Percentiles rank a stretch among this genome's conserved stretches.
These are phyloP conservation scores for Acronicta leporina DNA, from an alignment of 2,888 invertebrate genomes.

Conservation along the genomic window DNA sequence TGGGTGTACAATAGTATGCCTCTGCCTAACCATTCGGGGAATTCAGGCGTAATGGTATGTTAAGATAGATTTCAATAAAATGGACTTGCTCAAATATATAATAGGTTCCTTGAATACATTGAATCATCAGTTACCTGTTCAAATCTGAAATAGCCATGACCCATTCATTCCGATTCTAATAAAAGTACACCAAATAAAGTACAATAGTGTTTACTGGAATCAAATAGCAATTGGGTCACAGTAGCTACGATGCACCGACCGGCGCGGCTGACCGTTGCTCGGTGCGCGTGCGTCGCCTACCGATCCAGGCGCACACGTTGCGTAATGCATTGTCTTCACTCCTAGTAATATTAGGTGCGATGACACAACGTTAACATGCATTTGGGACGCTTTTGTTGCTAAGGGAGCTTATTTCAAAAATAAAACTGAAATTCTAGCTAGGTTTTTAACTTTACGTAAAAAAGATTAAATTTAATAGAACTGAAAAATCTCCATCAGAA, in stretches of 20 bases:
- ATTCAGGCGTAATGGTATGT: no score
- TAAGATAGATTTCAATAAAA: no score
- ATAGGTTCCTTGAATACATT: neutral
- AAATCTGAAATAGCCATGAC: slow-evolving; percentile 3
- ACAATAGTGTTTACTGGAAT: slow-evolving; percentile 70
- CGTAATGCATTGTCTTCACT: slow-evolving; percentile 77
- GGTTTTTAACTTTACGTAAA: no score
- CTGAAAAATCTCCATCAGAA: slow-evolving; percentile 33
- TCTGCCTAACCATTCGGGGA: no score
- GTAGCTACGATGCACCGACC: slow-evolving; percentile 69
- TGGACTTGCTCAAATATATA: neutral
- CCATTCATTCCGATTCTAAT: slow-evolving; percentile 21
- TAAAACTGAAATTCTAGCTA: slow-evolving; percentile 18
- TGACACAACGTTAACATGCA: slow-evolving; percentile 69
- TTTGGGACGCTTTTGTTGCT: slow-evolving; percentile 56
- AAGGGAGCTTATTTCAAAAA: slow-evolving; percentile 36
- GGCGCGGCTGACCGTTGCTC: slow-evolving; percentile 78
- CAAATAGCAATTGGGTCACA: slow-evolving; percentile 83
- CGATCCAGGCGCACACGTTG: slow-evolving; percentile 72
- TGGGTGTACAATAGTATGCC: no score
- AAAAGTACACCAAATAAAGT: slow-evolving; percentile 42
- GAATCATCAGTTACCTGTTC: slow-evolving; percentile 1
- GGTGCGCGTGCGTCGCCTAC: slow-evolving; percentile 78
- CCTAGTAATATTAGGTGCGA: slow-evolving; percentile 67
- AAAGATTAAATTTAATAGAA: slow-evolving; percentile 29